Conservation (phyloP, 2,888 invertebrate species). For the Stenchaetothrips biformis region DNA sequence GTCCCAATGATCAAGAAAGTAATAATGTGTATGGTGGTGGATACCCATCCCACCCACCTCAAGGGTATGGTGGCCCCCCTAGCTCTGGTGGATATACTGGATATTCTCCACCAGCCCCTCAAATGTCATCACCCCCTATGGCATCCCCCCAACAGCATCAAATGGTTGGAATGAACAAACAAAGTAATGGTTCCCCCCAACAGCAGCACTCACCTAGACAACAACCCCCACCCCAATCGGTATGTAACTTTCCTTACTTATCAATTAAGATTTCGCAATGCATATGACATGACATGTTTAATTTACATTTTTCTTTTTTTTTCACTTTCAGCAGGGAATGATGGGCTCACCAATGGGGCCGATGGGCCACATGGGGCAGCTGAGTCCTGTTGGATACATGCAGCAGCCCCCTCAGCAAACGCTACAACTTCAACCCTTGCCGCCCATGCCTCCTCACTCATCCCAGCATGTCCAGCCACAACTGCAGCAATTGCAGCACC, state of each 20-base stretch:
- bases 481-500: slow-evolving; percentile 51
- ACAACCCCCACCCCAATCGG: slow-evolving; percentile 38
- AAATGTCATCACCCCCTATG: slow-evolving; percentile 37
- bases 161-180: slow-evolving; percentile 46
- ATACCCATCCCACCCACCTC: slow-evolving; percentile 12
- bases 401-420: slow-evolving; percentile 37
- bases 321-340: slow-evolving; percentile 44
- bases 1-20: slow-evolving; percentile 51
- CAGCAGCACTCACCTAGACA: slow-evolving; percentile 36
- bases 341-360: slow-evolving; percentile 47
- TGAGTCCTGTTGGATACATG: slow-evolving; percentile 42
- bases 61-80: slow-evolving; percentile 46
- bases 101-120: slow-evolving; percentile 48
- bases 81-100: slow-evolving; percentile 46
- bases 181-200: slow-evolving; percentile 44
- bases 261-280: neutral
- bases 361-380: slow-evolving; percentile 44
- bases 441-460: slow-evolving; percentile 40
- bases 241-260: neutral
- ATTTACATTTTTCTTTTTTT: neutral
- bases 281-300: neutral
- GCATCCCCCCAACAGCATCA: slow-evolving; percentile 37
- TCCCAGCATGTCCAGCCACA: slow-evolving; percentile 53
- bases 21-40: slow-evolving; percentile 45
- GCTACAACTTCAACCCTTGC: slow-evolving; percentile 37